A percentile compares a stretch with the other conserved stretches of the same genome.
Conservation (phyloP, 2,888 invertebrate species). For the Acronicta alni region DNA sequence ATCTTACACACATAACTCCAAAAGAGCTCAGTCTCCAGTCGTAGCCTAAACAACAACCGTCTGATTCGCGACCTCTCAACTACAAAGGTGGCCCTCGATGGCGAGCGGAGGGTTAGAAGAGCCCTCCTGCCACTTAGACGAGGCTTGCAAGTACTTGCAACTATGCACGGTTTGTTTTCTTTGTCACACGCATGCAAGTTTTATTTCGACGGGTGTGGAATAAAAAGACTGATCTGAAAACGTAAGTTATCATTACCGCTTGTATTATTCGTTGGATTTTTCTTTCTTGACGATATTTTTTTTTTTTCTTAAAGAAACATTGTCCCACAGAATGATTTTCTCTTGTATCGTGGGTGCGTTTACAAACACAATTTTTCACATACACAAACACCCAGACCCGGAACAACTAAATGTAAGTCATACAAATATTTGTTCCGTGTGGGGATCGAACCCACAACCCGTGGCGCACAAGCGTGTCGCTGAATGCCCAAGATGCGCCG, state of each 20-base stretch:
- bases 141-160: slow-evolving; percentile 41
- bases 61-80: slow-evolving; percentile 54
- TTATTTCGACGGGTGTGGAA: slow-evolving; percentile 3
- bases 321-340: too few species aligned
- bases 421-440: too few species aligned
- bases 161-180: slow-evolving; percentile 44
- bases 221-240: neutral
- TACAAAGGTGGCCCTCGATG: slow-evolving; percentile 57
- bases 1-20: neutral
- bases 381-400: too few species aligned
- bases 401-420: too few species aligned
- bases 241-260: neutral
- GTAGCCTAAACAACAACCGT: slow-evolving; percentile 41
- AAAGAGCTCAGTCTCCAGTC: slow-evolving; percentile 26
- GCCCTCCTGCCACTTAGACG: slow-evolving; percentile 67
- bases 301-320: too few species aligned
- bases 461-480: too few species aligned
- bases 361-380: too few species aligned
- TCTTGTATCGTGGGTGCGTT: too few species aligned
- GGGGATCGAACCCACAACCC: too few species aligned
- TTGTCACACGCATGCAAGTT: slow-evolving; percentile 38
- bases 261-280: neutral
- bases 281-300: neutral
- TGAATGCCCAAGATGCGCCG: too few species aligned
- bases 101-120: slow-evolving; percentile 57